These are phyloP conservation scores for Onychomys leucogaster DNA, from an alignment of 2,797 vertebrate species.

Conservation along the genomic window DNA sequence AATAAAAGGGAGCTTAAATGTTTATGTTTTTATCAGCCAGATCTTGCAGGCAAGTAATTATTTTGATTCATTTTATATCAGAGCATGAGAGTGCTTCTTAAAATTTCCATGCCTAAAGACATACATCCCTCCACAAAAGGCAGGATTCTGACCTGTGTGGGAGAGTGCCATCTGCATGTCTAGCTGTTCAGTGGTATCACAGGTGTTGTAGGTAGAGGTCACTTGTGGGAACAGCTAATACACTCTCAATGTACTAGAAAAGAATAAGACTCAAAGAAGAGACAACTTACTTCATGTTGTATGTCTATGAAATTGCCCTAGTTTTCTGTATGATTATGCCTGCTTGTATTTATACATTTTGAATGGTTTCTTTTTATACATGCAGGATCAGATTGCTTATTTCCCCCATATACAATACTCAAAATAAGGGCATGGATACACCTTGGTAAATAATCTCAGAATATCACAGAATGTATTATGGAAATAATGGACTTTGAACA, in stretches of 20 bases:
- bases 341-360: neutral
- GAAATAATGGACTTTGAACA: neutral
- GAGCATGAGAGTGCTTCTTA: neutral
- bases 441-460: neutral
- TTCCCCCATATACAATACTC: neutral
- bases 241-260: neutral
- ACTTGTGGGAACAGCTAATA: neutral
- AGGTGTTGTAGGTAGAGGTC: neutral
- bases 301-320: neutral
- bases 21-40: neutral
- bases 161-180: neutral
- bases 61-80: slow-evolving; percentile 15
- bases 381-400: neutral
- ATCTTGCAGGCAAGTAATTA: neutral
- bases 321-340: neutral
- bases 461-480: neutral
- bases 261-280: neutral
- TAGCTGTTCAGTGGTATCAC: neutral
- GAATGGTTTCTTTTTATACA: neutral
- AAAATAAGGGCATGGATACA: neutral
- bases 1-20: neutral
- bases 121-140: neutral
- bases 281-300: neutral
- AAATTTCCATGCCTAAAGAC: neutral
- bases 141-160: neutral